phyloP scores from a whole-genome alignment of 1,140 invertebrate species.

The Drosophila yakuba region DNA sequence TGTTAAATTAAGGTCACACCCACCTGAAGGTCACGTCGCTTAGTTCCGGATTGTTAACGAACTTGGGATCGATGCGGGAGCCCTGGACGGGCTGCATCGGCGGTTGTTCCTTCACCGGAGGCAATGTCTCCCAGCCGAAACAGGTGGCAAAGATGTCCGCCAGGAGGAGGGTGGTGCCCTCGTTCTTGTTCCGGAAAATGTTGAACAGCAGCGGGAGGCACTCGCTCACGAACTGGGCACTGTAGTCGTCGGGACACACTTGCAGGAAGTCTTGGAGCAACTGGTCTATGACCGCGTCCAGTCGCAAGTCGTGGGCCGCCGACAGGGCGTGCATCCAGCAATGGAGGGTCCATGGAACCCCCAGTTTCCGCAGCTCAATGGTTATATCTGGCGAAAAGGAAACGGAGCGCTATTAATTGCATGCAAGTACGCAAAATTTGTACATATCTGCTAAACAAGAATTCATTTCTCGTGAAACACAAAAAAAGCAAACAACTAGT shows the following conservation, averaged over 20 bases:
- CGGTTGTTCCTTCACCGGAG: slow-evolving; percentile 90
- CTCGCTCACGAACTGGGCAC: slow-evolving; percentile 94
- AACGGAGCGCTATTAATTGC: background rate
- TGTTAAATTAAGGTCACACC: background rate
- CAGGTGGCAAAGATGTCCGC: slow-evolving; percentile 96
- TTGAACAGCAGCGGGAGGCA: slow-evolving; percentile 95
- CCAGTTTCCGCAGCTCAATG: slow-evolving; percentile 91
- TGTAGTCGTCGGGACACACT: slow-evolving; percentile 94
- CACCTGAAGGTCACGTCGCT: slow-evolving; percentile 94
- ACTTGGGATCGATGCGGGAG: slow-evolving; percentile 94
- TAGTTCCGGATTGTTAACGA: slow-evolving; percentile 96
- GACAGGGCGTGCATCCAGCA: slow-evolving; percentile 96
- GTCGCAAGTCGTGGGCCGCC: slow-evolving; percentile 92
- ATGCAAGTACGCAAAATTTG: background rate
- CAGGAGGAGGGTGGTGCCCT: slow-evolving; percentile 93
- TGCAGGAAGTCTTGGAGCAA: slow-evolving; percentile 95
- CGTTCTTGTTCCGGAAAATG: slow-evolving; percentile 96
- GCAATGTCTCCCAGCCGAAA: slow-evolving; percentile 94
- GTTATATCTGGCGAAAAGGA: slow-evolving; percentile 89
- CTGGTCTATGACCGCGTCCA: slow-evolving; percentile 95
- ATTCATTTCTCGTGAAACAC: background rate
- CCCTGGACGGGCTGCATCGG: slow-evolving; percentile 88
- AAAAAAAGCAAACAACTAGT: background rate
- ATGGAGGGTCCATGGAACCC: slow-evolving; percentile 95
- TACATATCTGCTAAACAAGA: background rate